Base-by-base conservation (phyloP, 1,140 invertebrate genomes). In the Thaumetopoea pityocampa region DNA sequence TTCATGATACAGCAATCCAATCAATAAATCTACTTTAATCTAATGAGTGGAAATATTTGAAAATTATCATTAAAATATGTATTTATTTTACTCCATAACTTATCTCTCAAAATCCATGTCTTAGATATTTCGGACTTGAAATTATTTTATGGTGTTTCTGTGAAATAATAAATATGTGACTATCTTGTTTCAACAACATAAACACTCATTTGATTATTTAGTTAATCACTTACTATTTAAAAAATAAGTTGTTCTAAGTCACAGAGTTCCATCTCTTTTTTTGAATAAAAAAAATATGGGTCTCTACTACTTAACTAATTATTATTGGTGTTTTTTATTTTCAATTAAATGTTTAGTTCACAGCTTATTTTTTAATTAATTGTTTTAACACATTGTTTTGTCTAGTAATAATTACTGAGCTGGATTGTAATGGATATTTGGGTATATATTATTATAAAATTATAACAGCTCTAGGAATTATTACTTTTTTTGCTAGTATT, bases 331-430 rank as follows among this genome's bases (percentile, higher is more conserved):
- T 14, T 51, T 51, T 41, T 36, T 34, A 16, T 28, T 37, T 33
- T 45, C n/a, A n/a, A n/a, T n/a, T 51, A 42, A 47, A 56, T 42
- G 50, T 67, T 76, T 68, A 56, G 55, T 64, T 66, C 61, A 72
- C 67, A 66, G 76, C 76, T 80, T 80, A 74, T 80, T 80, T 80
- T 77, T 77, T 76, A 64, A 53, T 46, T 43, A 41, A 61, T 54
- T 56, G 52, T 36, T 67, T 62, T 64, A 59, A 65, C 63, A 71
- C 64, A 37, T 60, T 40, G 48, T 63, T 55, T 58, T 52, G 37
- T 23, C 23, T 16, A 14, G 16, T 45, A 54, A 63, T 63, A 56
- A 56, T 61, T 48, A 51, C 54, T 58, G 32, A n/a, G n/a, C n/a
- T n/a, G n/a, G 35, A 34, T 27, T 28, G 17, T 22, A 35, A 34